Evolutionary conservation across 2,888 invertebrate genomes (phyloP).

Genomic region (Doris montereyensis): DNA sequence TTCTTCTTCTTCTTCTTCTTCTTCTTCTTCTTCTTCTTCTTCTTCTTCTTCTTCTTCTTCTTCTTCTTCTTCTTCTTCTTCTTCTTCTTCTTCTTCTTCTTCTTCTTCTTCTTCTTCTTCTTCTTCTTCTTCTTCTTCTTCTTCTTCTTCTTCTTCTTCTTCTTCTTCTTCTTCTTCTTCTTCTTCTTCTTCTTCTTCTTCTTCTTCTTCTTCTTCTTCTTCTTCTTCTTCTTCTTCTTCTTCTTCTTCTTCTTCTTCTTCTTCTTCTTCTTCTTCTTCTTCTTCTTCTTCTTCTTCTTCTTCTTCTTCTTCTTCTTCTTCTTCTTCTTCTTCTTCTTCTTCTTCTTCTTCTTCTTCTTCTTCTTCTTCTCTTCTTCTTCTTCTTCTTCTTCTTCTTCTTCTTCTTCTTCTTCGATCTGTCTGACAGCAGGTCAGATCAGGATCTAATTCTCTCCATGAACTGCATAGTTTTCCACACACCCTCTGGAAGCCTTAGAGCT

Average conservation of each 20-base stretch:
- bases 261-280: background rate
- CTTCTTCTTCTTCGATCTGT: too few relatives aligned
- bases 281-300: background rate
- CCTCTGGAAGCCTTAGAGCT: too few relatives aligned
- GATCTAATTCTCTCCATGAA: too few relatives aligned
- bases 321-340: background rate
- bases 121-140: background rate
- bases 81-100: conserved; percentile 19
- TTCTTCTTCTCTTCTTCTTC: background rate
- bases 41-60: conserved; percentile 22
- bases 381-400: too few relatives aligned
- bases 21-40: conserved; percentile 29
- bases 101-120: background rate
- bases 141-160: background rate
- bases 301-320: background rate
- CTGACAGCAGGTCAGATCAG: too few relatives aligned
- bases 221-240: background rate
- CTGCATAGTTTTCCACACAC: too few relatives aligned
- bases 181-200: background rate
- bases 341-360: background rate
- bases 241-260: background rate
- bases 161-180: background rate
- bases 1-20: conserved; percentile 29
- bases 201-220: background rate
- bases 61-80: too few relatives aligned